Evolutionary conservation across 35 echinoderm and acorn worm species (phyloP), one percentile per base, ranked within the genome.

Genomic region (Chiridota heheva): DNA sequence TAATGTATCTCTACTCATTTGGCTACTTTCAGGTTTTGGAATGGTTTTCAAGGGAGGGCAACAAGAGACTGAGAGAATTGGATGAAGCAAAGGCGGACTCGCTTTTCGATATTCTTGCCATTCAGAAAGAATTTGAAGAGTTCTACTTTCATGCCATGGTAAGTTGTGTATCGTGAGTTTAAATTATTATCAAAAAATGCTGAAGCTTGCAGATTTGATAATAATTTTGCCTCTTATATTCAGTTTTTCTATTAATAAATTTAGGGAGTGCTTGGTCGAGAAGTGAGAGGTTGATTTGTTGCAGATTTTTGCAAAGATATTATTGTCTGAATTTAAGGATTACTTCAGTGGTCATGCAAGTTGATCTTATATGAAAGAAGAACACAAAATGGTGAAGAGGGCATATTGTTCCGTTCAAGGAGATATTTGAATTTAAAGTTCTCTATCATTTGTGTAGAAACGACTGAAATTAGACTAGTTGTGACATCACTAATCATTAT

Each of bases 121-220:
- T 89, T 25, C 86, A 89, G 44, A 89, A 84, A 57, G 82, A 90
- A 37, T 96, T 96, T 86, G 91, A 96, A 45, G 85, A 88, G 60
- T 96, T 96, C 76, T 82, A 96, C 70, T 96, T 90, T 44, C 85
- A 78, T 73, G 86, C 91, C 42, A 89, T 96, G 91, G 91, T 96
- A 59, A 86, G 86, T 86, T 25, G 27, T 44, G 0, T 7, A 7
- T 28, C 4, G 10, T 5, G 22, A 69, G 32, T 33, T 35, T 69
- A 36, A 36, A 36, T 37, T 69, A 10, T 35, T 10, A 36, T 69
- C 38, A 41, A 5, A 69, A 7, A 25, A 0, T 61, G 7, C 33
- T 6, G 33, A 8, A 6, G 25, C 8, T 28, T 61, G 24, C 58
- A 61, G 7, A 7, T 61, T 7, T 7, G 25, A 6, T 61, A n/a